Conservation (phyloP, 1,140 invertebrate species). For the Monochamus saltuarius region DNA sequence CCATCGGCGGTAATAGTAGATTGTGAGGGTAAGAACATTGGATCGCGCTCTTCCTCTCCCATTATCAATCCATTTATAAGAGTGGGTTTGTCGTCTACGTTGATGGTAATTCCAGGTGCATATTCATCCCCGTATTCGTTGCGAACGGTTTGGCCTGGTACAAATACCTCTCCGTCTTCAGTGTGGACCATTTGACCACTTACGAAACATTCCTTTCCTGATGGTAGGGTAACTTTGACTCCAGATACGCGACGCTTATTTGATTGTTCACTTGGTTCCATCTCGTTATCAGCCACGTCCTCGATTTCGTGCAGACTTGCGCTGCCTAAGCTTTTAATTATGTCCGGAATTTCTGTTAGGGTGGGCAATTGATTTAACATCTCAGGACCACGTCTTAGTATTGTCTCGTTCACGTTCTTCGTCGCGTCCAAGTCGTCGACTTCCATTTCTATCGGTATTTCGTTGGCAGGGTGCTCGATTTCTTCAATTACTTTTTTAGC, state of each 20-base stretch:
- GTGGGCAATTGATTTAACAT: constrained; percentile 59
- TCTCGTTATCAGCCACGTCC: constrained; percentile 62
- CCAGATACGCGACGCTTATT: constrained; percentile 52
- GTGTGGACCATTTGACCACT: constrained; percentile 71
- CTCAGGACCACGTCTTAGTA: constrained; percentile 53
- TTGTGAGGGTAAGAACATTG: constrained; percentile 62
- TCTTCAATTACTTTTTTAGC: constrained; percentile 55
- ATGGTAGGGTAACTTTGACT: constrained; percentile 48
- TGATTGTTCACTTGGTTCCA: constrained; percentile 54
- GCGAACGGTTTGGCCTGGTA: constrained; percentile 72
- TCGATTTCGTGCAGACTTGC: constrained; percentile 60
- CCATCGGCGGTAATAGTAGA: constrained; percentile 56
- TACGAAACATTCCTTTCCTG: constrained; percentile 59
- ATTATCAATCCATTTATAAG: constrained; percentile 61
- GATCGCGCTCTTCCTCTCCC: constrained; percentile 44
- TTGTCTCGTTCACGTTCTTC: constrained; percentile 59
- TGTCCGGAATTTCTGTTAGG: constrained; percentile 63
- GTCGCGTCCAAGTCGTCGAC: constrained; percentile 59
- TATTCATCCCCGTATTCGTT: constrained; percentile 67
- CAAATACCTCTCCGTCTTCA: constrained; percentile 66
- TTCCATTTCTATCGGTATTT: constrained; percentile 52
- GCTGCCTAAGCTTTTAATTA: constrained; percentile 63
- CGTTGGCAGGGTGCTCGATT: constrained; percentile 46
- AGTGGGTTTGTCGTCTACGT: constrained; percentile 64
- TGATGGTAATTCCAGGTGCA: constrained; percentile 71